Conservation (phyloP, 2,113 vertebrate genomes). For the Amblyornis subalaris region DNA sequence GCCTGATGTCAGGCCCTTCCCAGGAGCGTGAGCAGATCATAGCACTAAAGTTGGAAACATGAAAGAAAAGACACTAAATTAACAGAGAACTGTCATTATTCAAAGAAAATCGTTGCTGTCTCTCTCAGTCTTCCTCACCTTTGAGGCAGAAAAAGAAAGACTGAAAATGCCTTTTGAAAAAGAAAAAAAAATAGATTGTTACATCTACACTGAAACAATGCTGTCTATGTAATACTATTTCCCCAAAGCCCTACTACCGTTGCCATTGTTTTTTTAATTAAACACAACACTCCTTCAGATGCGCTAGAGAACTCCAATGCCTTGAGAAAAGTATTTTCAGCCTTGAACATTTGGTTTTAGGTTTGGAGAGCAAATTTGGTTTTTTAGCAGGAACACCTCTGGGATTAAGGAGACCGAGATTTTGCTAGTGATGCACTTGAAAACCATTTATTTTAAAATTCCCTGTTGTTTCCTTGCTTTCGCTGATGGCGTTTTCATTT, state of each 20-base stretch:
- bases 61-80: background rate
- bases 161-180: background rate
- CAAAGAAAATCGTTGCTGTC: background rate
- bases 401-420: background rate
- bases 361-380: background rate
- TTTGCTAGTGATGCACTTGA: background rate
- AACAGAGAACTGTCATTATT: background rate
- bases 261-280: background rate
- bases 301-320: background rate
- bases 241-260: background rate
- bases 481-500: background rate
- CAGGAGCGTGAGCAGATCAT: background rate
- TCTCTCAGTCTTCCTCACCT: background rate
- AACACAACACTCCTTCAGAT: background rate
- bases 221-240: background rate
- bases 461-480: slow-evolving; percentile 20
- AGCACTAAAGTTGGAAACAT: background rate
- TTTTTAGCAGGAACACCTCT: background rate
- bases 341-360: background rate
- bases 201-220: background rate
- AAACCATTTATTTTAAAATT: slow-evolving; percentile 40
- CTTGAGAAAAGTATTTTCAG: background rate
- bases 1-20: background rate
- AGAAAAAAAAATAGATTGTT: background rate
- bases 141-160: background rate